Evolutionary conservation across 2,888 invertebrate genomes (phyloP), one percentile per base, ranked within the genome.

Genomic region (Acanthococcus lagerstroemiae): DNA sequence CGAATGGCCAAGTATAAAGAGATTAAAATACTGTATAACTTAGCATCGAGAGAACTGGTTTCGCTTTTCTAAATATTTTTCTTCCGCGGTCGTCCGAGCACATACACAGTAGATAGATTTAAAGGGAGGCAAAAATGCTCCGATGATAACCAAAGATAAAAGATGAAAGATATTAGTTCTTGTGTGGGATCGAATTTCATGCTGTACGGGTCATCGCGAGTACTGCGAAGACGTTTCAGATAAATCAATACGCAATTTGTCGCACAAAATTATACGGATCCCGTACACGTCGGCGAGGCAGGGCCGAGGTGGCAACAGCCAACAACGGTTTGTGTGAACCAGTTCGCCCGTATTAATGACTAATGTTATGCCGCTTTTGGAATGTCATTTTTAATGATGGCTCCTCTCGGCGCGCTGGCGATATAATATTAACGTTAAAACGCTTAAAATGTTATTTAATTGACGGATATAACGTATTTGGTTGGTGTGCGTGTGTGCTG

Each of bases 171-270:
- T 52, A 52, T 52, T 52, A 52, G 52, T 22, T 52, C 24, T 52
- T 52, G 52, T 52, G 52, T 52, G 52, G 52, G 52, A 52, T 52
- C 24, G 52, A 52, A 22, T 52, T 52, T 52, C 52, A 52, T 22
- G 52, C 21, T n/a, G 48, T 48, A 21, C 52, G 24, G 52, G 19
- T 52, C 19, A 52, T 9, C 52, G 52, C 52, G 22, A 45, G 52
- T 52, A 24, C 22, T 22, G 24, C 24, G 52, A 52, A 24, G 21
- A 52, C 24, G 52, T 52, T 52, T 37, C 12, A 52, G 52, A 52
- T 52, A 52, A 52, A 52, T 52, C 52, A 52, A 52, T 52, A 52
- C n/a, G n/a, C 24, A 52, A 52, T 52, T 52, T 52, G 52, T 52
- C 52, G 24, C 52, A 52, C 15, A 52, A 52, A 15, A 22, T 22